A percentile compares a stretch with the other conserved stretches of the same genome.
Evolutionary conservation across 2,888 invertebrate species (phyloP).

Genomic region (Metallyticus violacea): DNA sequence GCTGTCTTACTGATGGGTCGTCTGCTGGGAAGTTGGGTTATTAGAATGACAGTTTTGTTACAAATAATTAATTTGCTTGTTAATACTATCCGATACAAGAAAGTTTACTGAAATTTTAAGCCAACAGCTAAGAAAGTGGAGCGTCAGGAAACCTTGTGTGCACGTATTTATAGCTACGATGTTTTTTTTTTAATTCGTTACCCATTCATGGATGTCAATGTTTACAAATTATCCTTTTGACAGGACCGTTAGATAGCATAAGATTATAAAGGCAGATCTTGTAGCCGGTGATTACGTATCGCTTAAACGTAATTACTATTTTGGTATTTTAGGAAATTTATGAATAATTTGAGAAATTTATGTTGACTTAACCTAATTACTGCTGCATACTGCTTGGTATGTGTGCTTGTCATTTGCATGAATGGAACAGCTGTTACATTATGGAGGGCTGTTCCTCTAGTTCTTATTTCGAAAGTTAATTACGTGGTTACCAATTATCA

Average conservation of each 20-base stretch:
- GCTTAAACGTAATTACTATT: background rate
- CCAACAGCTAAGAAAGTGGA: background rate
- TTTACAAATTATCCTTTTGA: background rate
- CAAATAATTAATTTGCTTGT: background rate
- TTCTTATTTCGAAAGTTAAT: too few species aligned
- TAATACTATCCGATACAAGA: background rate
- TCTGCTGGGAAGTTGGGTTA: slow-evolving; percentile 27
- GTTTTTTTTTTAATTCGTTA: background rate
- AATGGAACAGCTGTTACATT: background rate
- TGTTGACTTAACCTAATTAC: background rate
- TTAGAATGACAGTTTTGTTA: background rate
- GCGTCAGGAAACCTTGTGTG: background rate
- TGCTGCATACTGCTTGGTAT: background rate
- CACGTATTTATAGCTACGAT: background rate
- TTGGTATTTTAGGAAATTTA: background rate
- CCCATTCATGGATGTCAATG: background rate
- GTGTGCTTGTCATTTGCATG: background rate
- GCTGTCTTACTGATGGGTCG: background rate
- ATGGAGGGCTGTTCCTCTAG: too few species aligned
- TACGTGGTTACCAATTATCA: too few species aligned
- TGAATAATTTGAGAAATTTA: background rate
- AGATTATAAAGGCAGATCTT: background rate
- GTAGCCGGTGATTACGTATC: background rate
- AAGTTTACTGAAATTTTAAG: background rate
- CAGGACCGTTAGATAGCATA: background rate